phyloP scores from a whole-genome alignment of 1,140 invertebrate species.

The Aphaenogaster floridana region DNA sequence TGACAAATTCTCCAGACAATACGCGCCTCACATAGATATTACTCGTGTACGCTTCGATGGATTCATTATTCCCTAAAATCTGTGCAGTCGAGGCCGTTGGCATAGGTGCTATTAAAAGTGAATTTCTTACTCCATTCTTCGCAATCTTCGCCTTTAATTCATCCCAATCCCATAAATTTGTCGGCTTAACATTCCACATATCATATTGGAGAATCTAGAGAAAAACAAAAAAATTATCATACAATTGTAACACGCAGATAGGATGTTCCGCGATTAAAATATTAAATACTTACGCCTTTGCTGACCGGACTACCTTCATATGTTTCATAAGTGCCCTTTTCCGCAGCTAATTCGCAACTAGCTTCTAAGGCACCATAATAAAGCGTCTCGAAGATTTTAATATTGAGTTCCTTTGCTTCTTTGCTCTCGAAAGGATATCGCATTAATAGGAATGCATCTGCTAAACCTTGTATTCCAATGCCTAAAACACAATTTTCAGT shows the following conservation, averaged over 20 bases:
- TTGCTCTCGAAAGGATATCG: conserved; percentile 96
- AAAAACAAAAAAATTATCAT: conserved; percentile 55
- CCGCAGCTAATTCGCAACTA: conserved; percentile 97
- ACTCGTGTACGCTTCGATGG: conserved; percentile 99
- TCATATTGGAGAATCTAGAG: conserved; percentile 97
- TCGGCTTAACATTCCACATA: conserved; percentile 98
- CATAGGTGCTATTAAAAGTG: conserved; percentile 98
- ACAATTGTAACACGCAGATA: background rate
- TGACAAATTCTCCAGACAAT: conserved; percentile 95
- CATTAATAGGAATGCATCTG: conserved; percentile 98
- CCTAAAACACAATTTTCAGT: conserved; percentile 69
- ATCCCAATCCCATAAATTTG: conserved; percentile 96
- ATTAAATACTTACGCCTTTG: conserved; percentile 91
- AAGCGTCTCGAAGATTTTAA: conserved; percentile 99
- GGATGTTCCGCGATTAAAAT: background rate
- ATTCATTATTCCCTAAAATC: conserved; percentile 99
- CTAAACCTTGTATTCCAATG: conserved; percentile 98
- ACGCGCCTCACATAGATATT: conserved; percentile 98
- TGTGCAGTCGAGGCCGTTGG: conserved; percentile 99
- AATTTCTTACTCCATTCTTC: conserved; percentile 97
- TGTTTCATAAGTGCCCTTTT: conserved; percentile 95
- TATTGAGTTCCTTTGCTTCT: conserved; percentile 95
- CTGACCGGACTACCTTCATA: conserved; percentile 97
- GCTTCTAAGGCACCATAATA: conserved; percentile 99
- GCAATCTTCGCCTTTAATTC: conserved; percentile 95